Base-by-base conservation (phyloP, 2,113 vertebrate species). In the Entelurus aequoreus region DNA sequence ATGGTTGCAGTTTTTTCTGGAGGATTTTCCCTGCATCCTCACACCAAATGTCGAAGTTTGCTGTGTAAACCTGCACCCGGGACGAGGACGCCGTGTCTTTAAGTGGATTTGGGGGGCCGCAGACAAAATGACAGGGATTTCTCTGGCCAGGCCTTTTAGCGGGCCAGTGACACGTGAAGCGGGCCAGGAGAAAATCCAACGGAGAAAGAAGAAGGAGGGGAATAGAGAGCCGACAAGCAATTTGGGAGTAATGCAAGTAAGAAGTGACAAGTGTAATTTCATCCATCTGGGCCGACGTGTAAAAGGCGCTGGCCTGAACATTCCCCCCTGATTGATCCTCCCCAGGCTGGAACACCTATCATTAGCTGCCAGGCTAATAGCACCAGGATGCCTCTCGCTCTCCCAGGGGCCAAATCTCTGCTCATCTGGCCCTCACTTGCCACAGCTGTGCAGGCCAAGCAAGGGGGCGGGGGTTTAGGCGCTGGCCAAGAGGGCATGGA, bases 331-430 rank as follows among this genome's bases (percentile, higher is more conserved):
- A 92, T 92, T 90, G 90, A 91, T 90, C 89, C 90, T 87, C 86
- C 85, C 88, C 86, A 87, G 87, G 87, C 87, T 90, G 87, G 93
- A 91, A 92, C 90, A 92, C 88, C 91, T 92, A 90, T 86, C 92
- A 94, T 92, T 92, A 92, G 91, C 91, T 90, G 89, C 89, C 78
- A 84, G 89, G 88, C 90, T 93, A 92, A 92, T 92, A 90, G 91
- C 90, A 93, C 88, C 91, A 92, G 91, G 92, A 94, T 91, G 90
- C 89, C 90, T 91, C 87, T 85, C 73, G 77, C 89, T 92, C 89
- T 89, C 86, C 85, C 87, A 89, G 89, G 90, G 88, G 90, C 88
- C 89, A 91, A 89, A 90, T 92, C 89, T 89, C 91, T 87, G 90
- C 92, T 91, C 91, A 91, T 90, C 91, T 92, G 90, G 81, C 82